Evolutionary conservation across 1,140 invertebrate genomes (phyloP), one percentile per base, ranked within the genome.

Genomic region (Anagrus nilaparvatae): DNA sequence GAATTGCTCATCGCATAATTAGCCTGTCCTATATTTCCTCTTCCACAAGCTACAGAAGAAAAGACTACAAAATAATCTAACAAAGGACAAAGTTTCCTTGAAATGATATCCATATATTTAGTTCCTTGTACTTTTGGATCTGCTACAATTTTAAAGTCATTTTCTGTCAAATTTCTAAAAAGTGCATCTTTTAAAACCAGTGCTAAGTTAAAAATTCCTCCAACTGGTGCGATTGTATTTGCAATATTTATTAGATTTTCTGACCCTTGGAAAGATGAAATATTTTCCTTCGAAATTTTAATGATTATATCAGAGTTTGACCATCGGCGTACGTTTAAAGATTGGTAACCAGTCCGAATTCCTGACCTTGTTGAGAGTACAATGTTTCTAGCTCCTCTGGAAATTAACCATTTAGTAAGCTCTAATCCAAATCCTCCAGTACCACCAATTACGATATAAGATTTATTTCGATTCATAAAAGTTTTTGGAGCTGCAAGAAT

Each of bases 391-490:
- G 77, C 81, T 5, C 83, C 83, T 41, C 82, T 65, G n/a, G 77
- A 56, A 13, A 84, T 63, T 25, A 88, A 50, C 84, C 84, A 90
- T 44, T 84, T 74, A 3, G 74, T 72, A 16, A 90, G 56, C 58
- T 89, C 85, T 2, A 90, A 63, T 18, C 85, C 86, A 56, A 90
- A 82, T 12, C 85, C 85, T 32, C 86, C 86, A 1, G 88, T 60
- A 41, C 86, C 86, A 28, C 86, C 74, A 28, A 73, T 41, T 27
- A 76, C 55, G 8, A 76, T 55, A 40, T 74, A 75, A 20, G 58
- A 63, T 8, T 51, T 46, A 3, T 60, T 21, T 8, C 34, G 57
- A 23, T 70, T 33, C 42, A 77, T 81, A 13, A 69, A 51, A 28
- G 71, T 73, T 34, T 71, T 63, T 10, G 76, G 71, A 1, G 75